phyloP scores from a whole-genome alignment of 2,797 vertebrate genomes.

The Helicolenus hilgendorfi region DNA sequence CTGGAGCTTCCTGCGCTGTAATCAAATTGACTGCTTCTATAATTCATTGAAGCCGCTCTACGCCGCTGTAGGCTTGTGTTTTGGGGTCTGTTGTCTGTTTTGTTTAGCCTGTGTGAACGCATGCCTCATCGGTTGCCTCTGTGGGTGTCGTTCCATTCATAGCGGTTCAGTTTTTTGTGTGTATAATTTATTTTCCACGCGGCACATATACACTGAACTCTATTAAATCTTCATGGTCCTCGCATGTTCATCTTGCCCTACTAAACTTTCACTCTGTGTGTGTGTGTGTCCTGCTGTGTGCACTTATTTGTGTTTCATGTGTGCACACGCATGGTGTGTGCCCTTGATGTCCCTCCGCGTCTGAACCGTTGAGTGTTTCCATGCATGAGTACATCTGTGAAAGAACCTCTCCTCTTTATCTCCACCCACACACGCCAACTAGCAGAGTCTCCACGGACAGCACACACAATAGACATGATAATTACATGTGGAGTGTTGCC shows the following conservation, averaged over 20 bases:
- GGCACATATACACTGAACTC: not conserved
- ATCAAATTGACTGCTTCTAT: conserved; percentile 28
- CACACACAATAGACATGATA: conserved; percentile 69
- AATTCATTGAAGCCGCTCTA: conserved; percentile 7
- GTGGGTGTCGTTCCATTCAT: not conserved
- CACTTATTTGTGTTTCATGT: conserved; percentile 40
- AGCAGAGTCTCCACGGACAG: conserved; percentile 56
- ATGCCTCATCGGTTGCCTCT: not conserved
- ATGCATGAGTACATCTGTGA: conserved; percentile 58
- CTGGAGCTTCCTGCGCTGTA: not conserved
- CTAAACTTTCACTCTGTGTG: conserved; percentile 25
- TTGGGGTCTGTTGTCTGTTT: not conserved
- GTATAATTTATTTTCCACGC: conserved; percentile 41
- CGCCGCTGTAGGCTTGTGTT: not conserved
- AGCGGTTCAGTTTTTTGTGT: not conserved
- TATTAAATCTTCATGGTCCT: conserved; percentile 69
- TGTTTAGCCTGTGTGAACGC: conserved; percentile 11
- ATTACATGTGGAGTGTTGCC: conserved; percentile 75
- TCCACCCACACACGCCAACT: conserved; percentile 67
- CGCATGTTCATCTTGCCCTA: conserved; percentile 36
- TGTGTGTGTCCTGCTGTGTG: conserved; percentile 25
- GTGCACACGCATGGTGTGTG: conserved; percentile 41
- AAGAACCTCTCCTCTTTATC: conserved; percentile 72
- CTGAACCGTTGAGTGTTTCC: conserved; percentile 61
- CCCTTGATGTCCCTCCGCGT: conserved; percentile 62